These are phyloP conservation scores for Spilosoma lubricipeda DNA, from an alignment of 2,888 invertebrate species.

Conservation along the genomic window DNA sequence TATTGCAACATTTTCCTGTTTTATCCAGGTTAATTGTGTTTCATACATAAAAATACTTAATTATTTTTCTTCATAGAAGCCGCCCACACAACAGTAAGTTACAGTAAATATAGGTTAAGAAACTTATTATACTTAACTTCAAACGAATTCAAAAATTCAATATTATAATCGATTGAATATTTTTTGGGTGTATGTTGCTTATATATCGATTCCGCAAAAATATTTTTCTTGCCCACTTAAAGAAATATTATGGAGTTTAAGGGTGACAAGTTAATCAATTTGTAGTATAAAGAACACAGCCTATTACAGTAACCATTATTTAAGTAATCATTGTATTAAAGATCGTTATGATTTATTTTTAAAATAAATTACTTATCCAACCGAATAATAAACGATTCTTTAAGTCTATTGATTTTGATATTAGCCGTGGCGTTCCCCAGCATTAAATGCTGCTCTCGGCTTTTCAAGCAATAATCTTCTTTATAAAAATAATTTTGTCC, in stretches of 20 bases:
- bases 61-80: no score
- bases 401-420: slow-evolving; percentile 43
- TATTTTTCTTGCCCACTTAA: no score
- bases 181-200: background rate
- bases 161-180: no score
- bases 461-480: slow-evolving; percentile 69
- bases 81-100: background rate
- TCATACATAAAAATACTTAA: no score
- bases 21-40: no score
- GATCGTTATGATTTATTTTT: background rate
- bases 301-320: background rate
- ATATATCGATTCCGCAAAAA: background rate
- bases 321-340: background rate
- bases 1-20: background rate
- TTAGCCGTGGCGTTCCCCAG: slow-evolving; percentile 37
- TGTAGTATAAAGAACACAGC: background rate
- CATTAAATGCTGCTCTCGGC: slow-evolving; percentile 55
- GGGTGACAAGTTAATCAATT: no score
- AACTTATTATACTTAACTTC: background rate
- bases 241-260: no score
- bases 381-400: background rate
- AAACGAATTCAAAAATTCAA: background rate
- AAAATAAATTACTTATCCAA: background rate
- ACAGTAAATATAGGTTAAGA: background rate
- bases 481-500: slow-evolving; percentile 71